Evolutionary conservation across 2,113 vertebrate genomes (phyloP).

Genomic region (Arothron firmamentum): DNA sequence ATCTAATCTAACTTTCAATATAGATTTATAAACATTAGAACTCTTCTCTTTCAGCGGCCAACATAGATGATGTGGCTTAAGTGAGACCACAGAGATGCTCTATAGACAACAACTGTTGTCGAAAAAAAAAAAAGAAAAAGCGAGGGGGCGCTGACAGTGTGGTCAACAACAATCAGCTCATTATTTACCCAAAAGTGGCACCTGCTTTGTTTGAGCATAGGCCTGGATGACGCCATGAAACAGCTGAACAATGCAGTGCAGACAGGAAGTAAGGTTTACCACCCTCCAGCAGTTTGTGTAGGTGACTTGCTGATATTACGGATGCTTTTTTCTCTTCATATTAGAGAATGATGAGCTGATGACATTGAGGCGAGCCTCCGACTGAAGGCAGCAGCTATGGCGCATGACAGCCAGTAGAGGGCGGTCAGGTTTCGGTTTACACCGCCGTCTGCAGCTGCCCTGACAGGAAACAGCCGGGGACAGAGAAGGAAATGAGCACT

Average conservation of each 20-base stretch:
- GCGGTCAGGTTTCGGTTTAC: constrained; percentile 11
- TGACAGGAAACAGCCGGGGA: too few species aligned
- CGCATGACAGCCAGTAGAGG: constrained; percentile 42
- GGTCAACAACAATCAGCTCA: constrained; percentile 60
- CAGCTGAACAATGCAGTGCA: constrained; percentile 52
- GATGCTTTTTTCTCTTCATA: constrained; percentile 4
- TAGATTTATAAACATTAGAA: too few species aligned
- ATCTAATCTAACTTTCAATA: too few species aligned
- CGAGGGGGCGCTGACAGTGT: constrained; percentile 44
- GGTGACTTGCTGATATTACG: background rate
- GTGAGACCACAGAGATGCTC: constrained; percentile 2
- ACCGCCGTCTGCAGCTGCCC: too few species aligned
- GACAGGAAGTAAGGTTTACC: constrained; percentile 18
- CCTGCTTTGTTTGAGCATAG: constrained; percentile 58
- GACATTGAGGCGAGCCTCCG: constrained; percentile 5
- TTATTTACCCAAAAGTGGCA: constrained; percentile 56
- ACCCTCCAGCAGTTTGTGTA: constrained; percentile 4
- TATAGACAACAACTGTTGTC: constrained; percentile 51
- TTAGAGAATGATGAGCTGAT: background rate
- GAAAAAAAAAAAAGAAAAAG: constrained; percentile 33
- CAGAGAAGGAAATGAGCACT: too few species aligned
- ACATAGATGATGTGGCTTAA: background rate
- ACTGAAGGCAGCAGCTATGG: background rate
- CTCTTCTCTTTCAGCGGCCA: background rate
- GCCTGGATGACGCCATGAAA: constrained; percentile 33